phyloP scores from a whole-genome alignment of 2,113 vertebrate genomes.

The Pungitius pungitius region DNA sequence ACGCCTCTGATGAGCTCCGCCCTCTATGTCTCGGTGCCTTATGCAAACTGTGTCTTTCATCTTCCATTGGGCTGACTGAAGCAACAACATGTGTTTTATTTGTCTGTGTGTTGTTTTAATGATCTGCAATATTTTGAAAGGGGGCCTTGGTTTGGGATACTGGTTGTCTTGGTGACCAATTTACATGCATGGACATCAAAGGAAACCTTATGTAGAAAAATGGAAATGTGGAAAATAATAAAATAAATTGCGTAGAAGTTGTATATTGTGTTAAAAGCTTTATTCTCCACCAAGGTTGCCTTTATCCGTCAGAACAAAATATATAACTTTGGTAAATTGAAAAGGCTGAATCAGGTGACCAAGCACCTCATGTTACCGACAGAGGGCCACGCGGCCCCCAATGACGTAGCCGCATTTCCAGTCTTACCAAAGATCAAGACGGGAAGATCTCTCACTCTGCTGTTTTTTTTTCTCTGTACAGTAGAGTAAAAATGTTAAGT shows the following conservation, averaged over 20 bases:
- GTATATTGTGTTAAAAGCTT: not conserved
- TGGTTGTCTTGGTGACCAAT: conserved; percentile 82
- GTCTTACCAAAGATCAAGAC: conserved; percentile 1
- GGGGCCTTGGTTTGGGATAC: conserved; percentile 65
- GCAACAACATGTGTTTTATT: conserved; percentile 38
- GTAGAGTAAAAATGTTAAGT: not conserved
- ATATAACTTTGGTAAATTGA: not conserved
- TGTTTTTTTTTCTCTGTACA: not conserved
- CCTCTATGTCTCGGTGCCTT: conserved; percentile 90
- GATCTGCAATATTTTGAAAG: conserved; percentile 15
- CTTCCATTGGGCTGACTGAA: conserved; percentile 40
- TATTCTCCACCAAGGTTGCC: not conserved
- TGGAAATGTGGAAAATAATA: conserved; percentile 77
- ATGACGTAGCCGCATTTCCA: conserved; percentile 34
- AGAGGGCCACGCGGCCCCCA: conserved; percentile 8
- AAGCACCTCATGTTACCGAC: not conserved
- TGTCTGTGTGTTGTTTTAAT: conserved; percentile 13
- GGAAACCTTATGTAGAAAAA: conserved; percentile 76
- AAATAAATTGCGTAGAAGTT: conserved; percentile 72
- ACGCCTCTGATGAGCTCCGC: conserved; percentile 82
- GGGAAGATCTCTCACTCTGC: conserved; percentile 13
- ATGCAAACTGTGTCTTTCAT: conserved; percentile 79
- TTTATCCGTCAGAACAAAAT: not conserved
- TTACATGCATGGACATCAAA: conserved; percentile 91
- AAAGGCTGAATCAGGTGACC: not conserved